phyloP scores from a whole-genome alignment of 1,140 invertebrate species.

The Diabrotica undecimpunctata region DNA sequence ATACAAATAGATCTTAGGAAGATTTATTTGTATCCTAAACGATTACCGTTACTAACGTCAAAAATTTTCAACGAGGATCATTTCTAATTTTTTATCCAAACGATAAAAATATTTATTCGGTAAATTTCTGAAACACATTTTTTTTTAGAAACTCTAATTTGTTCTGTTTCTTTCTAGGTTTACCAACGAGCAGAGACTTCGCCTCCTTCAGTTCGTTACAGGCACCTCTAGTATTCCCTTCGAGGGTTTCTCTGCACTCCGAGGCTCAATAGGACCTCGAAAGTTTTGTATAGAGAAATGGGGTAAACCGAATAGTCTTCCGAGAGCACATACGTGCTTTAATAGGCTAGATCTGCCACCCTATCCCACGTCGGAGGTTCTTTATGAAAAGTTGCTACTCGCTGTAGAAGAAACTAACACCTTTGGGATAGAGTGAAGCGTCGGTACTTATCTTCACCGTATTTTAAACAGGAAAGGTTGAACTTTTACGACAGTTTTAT shows the following conservation, averaged over 20 bases:
- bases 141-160: conserved; percentile 8
- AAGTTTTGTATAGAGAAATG: conserved; percentile 99
- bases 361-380: conserved; percentile 88
- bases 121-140: conserved; percentile 30
- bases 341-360: conserved; percentile 94
- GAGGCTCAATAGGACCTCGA: conserved; percentile 91
- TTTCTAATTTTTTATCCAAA: no score
- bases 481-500: neutral
- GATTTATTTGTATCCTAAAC: no score
- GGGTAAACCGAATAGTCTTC: conserved; percentile 91
- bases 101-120: no score
- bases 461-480: conserved; percentile 1
- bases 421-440: conserved; percentile 88
- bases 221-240: conserved; percentile 96
- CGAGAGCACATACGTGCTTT: conserved; percentile 95
- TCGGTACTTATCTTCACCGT: conserved; percentile 6
- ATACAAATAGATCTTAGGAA: no score
- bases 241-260: conserved; percentile 91
- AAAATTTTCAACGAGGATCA: no score
- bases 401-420: conserved; percentile 97
- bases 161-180: conserved; percentile 56
- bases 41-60: no score
- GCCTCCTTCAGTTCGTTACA: conserved; percentile 93
- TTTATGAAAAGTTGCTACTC: conserved; percentile 90
- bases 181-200: conserved; percentile 88